These are phyloP conservation scores for Bufo bufo DNA, from an alignment of 2,113 vertebrate genomes.

Conservation along the genomic window DNA sequence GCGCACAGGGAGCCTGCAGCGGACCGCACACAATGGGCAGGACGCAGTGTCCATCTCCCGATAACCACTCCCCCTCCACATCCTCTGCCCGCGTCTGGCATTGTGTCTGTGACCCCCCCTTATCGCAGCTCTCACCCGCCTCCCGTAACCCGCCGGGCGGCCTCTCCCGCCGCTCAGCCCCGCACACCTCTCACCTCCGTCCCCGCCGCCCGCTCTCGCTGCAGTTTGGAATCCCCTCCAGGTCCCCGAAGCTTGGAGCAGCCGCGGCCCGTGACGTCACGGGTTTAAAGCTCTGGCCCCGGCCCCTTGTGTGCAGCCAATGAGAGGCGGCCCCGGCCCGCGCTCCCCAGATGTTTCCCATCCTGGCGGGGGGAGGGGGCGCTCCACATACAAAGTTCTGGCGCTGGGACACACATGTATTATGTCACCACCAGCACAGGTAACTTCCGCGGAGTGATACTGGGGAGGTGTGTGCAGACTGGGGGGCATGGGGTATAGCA, in stretches of 20 bases:
- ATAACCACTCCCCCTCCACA: slow-evolving; percentile 40
- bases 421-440: slow-evolving; percentile 32
- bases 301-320: slow-evolving; percentile 39
- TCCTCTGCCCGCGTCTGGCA: slow-evolving; percentile 13
- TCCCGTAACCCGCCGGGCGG: not conserved
- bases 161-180: not conserved
- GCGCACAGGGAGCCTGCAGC: no score
- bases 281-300: slow-evolving; percentile 34
- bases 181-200: slow-evolving; percentile 4
- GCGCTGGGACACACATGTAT: slow-evolving; percentile 5
- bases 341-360: slow-evolving; percentile 54
- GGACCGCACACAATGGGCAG: slow-evolving; percentile 29
- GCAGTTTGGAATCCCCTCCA: slow-evolving; percentile 29
- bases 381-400: not conserved
- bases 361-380: slow-evolving; percentile 37
- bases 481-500: no score
- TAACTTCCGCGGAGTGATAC: not conserved
- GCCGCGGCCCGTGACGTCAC: slow-evolving; percentile 53
- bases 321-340: not conserved
- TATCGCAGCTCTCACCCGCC: not conserved
- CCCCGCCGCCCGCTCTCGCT: not conserved
- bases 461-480: not conserved
- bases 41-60: slow-evolving; percentile 23
- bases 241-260: slow-evolving; percentile 31
- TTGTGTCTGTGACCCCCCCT: slow-evolving; percentile 25